Base-by-base conservation (phyloP, 64 coral and sea anemone species). In the Catalaphyllia jardinei region DNA sequence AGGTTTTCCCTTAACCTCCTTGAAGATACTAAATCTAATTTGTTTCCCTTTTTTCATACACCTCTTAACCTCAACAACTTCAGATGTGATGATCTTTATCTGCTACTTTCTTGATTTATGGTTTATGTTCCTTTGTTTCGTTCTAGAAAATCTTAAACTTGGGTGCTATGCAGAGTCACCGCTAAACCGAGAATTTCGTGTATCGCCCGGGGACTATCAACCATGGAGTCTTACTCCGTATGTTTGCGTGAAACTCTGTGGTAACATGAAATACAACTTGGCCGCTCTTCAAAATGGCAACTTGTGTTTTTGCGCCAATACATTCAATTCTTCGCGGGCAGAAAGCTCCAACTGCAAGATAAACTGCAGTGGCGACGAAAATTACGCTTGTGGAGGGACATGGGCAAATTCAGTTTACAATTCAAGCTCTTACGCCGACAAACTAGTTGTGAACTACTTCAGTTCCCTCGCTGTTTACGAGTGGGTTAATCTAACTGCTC, bases 211-310 rank as follows among this genome's bases (percentile, higher is more conserved):
- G 4, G 63, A 93, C 52, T 96, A 96, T 38, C 63, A 87, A 24
- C 78, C 65, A 2, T 17, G 35, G 19, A 2, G 31, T 75, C 65
- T 96, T 3, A 88, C 77, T 17, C 94, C 94, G 4, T 79, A 90
- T 60, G 27, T 33, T 4, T 96, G 94, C 42, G 67, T 80, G 4
- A 4, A 62, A 24, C 65, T 86, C 2, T 96, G 94, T 31, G 94
- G 91, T 12, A 51, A 67, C 29, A 64, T 93, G 29, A 89, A 67
- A 6, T 96, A 86, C 51, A 18, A 67, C 10, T 93, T 92, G 69
- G 73, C 94, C 16, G 91, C 91, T 27, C 84, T 96, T 30, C 94
- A 96, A 78, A 93, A 96, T 60, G 94, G 94, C 10, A 52, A 87
- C 16, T 31, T 90, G 8, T 96, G 94, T 65, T 93, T 96, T 42